A percentile compares a stretch with the other conserved stretches of the same genome.
phyloP scores from a whole-genome alignment of 1,140 invertebrate genomes.

The Drosophila funebris region DNA sequence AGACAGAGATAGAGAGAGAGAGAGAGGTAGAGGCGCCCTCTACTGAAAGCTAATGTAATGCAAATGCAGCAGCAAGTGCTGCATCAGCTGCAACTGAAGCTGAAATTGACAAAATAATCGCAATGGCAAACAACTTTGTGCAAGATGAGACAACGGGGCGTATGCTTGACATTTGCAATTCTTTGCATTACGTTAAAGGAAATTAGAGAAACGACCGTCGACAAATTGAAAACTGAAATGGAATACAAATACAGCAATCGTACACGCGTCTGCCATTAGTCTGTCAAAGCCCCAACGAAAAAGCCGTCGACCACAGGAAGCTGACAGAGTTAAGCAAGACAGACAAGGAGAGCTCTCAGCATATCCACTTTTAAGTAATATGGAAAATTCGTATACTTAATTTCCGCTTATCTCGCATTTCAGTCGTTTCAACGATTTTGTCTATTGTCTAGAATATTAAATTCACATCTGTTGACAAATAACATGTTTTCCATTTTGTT shows the following conservation, averaged over 20 bases:
- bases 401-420: background rate
- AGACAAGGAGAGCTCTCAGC: background rate
- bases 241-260: conserved; percentile 61
- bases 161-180: conserved; percentile 76
- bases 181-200: conserved; percentile 63
- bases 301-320: conserved; percentile 2
- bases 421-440: conserved; percentile 17
- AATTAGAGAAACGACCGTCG: conserved; percentile 56
- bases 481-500: conserved; percentile 19
- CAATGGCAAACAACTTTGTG: conserved; percentile 30
- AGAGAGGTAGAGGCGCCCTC: background rate
- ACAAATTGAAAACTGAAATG: conserved; percentile 71
- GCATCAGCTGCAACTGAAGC: conserved; percentile 16
- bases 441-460: conserved; percentile 36
- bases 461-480: conserved; percentile 35
- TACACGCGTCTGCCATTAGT: conserved; percentile 25
- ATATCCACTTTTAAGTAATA: background rate
- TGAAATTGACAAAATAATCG: conserved; percentile 46
- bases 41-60: conserved; percentile 39
- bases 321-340: background rate
- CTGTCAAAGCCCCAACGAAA: conserved; percentile 2
- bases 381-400: conserved; percentile 9
- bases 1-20: too few species aligned
- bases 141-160: conserved; percentile 37
- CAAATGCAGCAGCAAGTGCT: conserved; percentile 32